Evolutionary conservation across 2,113 vertebrate species (phyloP).

Genomic region (Zosterops pallidus): DNA sequence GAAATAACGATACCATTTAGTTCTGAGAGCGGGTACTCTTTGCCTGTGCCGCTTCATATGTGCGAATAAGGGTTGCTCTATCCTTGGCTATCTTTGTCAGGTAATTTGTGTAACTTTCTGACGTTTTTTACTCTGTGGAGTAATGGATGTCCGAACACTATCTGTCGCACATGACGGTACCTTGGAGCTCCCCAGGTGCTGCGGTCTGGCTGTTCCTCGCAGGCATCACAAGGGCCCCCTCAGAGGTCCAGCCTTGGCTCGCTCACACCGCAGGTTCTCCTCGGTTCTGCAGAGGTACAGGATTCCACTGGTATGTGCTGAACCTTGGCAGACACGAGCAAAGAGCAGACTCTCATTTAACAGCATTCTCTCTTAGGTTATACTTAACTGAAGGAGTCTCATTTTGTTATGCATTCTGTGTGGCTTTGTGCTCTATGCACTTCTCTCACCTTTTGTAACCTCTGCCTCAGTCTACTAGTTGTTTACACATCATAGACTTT

Average conservation of each 20-base stretch:
- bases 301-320: accelerated
- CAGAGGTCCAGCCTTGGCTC: too few relatives aligned
- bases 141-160: background rate
- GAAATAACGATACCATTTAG: too few relatives aligned
- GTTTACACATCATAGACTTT: background rate
- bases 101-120: background rate
- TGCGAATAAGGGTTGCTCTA: accelerated
- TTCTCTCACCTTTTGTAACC: background rate
- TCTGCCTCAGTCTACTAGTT: background rate
- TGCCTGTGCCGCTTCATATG: too few relatives aligned
- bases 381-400: too few relatives aligned
- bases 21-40: accelerated
- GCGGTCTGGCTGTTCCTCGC: too few relatives aligned
- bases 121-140: background rate
- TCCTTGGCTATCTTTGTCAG: background rate
- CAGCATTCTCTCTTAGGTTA: background rate
- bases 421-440: accelerated
- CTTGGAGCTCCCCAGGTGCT: background rate
- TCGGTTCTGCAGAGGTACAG: background rate
- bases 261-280: accelerated
- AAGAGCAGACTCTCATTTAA: background rate
- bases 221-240: background rate
- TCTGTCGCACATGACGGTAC: background rate
- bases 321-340: background rate
- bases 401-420: background rate